Evolutionary conservation across 2,797 vertebrate genomes (phyloP), one percentile per base, ranked within the genome.

Genomic region (Vireo griseus): DNA sequence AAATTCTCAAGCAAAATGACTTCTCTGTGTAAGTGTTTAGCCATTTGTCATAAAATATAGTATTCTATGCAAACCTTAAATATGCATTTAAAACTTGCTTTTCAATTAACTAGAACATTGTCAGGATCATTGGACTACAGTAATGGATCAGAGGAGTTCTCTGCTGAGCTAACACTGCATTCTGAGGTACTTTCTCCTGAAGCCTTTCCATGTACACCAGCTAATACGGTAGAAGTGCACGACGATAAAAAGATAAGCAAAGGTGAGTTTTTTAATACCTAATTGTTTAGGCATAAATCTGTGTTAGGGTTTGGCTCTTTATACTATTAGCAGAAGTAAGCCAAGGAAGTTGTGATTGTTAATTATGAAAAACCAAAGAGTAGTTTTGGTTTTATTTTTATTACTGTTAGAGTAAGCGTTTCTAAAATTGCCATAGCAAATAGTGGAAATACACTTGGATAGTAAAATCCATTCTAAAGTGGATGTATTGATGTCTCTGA

Each of bases 1-100:
- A 99, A 97, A 98, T 99, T 91, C 98, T 99, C 96, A 99, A 98
- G 97, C 98, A 99, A 97, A 99, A 98, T 95, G 97, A 99, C 89
- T 99, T 99, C 96, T 98, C 99, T 81, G 95, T 99, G 99, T 99
- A 98, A 99, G 99, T 98, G 85, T 66, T 94, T 86, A 96, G 63
- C 72, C 54, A 65, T 93, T 96, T 94, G n/a, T 82, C 62, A 26
- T 88, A 80, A 80, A 67, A 33, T 94, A 18, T 54, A 87, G 5
- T 93, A 69, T 95, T 79, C 87, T 77, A 26, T 90, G 82, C 54
- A 95, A 88, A 80, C 44, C 37, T 88, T 90, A 85, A 95, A 92
- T 88, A 81, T 67, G 69, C 66, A 89, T 92, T 94, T 88, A 95
- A 93, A 96, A 97, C 92, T 96, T 94, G 97, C 55, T 96, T 97